phyloP scores from a whole-genome alignment of 1,140 invertebrate species.

The Ips typographus region DNA sequence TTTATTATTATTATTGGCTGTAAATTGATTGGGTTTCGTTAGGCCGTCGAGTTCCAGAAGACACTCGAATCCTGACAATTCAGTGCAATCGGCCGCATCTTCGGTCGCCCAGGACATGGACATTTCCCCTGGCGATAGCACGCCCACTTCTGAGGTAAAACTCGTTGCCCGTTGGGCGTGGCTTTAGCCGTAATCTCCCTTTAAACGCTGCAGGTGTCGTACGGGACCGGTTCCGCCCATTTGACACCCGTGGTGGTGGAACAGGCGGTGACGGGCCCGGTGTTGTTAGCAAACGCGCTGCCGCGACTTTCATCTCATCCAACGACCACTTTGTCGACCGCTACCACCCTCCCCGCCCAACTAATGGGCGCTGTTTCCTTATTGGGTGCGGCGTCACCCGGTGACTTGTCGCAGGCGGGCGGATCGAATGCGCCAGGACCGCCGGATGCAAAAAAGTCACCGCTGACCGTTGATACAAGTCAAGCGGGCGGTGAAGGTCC shows the following conservation, averaged over 20 bases:
- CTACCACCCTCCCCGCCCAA: slow-evolving; percentile 56
- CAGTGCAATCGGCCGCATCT: slow-evolving; percentile 41
- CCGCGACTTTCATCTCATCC: slow-evolving; percentile 65
- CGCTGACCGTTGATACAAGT: slow-evolving; percentile 58
- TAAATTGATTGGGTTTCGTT: background rate
- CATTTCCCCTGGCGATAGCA: slow-evolving; percentile 81
- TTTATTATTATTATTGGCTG: too few relatives aligned
- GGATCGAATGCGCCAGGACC: slow-evolving; percentile 60
- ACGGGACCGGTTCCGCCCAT: slow-evolving; percentile 44
- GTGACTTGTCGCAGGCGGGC: slow-evolving; percentile 46
- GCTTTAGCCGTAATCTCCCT: background rate
- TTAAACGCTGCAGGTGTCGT: slow-evolving; percentile 43
- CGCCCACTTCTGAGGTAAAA: slow-evolving; percentile 70
- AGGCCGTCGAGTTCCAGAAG: slow-evolving; percentile 29
- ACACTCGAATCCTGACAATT: slow-evolving; percentile 33
- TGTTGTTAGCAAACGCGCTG: slow-evolving; percentile 67
- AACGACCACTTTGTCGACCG: slow-evolving; percentile 47
- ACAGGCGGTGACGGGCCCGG: slow-evolving; percentile 53
- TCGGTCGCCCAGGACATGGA: slow-evolving; percentile 72
- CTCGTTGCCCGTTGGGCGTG: background rate
- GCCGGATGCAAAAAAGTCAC: slow-evolving; percentile 39
- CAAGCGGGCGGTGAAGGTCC: slow-evolving; percentile 58
- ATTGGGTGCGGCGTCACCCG: slow-evolving; percentile 44
- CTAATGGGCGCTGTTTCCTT: slow-evolving; percentile 46
- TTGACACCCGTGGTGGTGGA: slow-evolving; percentile 34